These are phyloP conservation scores for Pseudococcus viburni DNA, from an alignment of 2,888 invertebrate genomes.

Conservation along the genomic window DNA sequence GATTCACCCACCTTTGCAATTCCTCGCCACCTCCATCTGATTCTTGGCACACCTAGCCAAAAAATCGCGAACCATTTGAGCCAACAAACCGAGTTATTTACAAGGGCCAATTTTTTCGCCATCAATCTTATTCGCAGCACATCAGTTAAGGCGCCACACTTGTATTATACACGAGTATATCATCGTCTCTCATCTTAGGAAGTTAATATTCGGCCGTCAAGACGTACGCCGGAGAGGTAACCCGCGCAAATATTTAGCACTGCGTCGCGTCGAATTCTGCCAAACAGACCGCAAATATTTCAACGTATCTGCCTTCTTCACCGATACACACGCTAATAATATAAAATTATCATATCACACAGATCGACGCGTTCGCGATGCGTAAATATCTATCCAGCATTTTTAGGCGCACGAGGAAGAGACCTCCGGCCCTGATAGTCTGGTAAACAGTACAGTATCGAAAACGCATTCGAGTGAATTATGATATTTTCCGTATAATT, in stretches of 20 bases:
- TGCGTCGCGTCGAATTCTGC: not conserved
- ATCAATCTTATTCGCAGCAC: conserved; percentile 14
- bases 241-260: conserved; percentile 18
- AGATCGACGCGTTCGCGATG: not conserved
- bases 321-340: not conserved
- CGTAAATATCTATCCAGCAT: not conserved
- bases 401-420: not conserved
- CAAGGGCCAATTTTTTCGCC: conserved; percentile 29
- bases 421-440: not conserved
- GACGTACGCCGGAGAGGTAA: not conserved
- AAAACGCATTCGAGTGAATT: conserved; percentile 40
- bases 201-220: conserved; percentile 33
- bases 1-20: too few species aligned
- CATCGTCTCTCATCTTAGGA: not conserved
- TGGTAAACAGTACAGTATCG: not conserved
- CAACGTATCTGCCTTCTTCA: not conserved
- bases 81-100: not conserved
- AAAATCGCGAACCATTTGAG: not conserved
- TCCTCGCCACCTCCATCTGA: too few species aligned
- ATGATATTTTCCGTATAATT: conserved; percentile 23
- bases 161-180: not conserved
- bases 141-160: conserved; percentile 26
- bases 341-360: conserved; percentile 2
- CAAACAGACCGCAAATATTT: conserved; percentile 50
- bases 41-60: too few species aligned